Evolutionary conservation across 2,888 invertebrate species (phyloP).

Genomic region (Hyalella azteca): DNA sequence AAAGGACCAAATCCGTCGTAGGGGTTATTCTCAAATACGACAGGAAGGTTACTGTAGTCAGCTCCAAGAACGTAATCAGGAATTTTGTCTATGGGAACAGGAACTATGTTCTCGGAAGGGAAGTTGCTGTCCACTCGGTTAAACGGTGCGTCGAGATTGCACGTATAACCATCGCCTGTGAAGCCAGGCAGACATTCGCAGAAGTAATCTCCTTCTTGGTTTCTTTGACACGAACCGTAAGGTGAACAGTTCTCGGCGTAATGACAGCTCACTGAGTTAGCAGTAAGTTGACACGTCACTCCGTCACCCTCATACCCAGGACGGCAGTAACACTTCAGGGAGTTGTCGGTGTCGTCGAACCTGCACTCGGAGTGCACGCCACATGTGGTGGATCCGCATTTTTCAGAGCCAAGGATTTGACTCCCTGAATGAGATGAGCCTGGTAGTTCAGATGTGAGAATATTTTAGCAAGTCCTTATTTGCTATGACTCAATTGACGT

Average conservation of each 20-base stretch:
- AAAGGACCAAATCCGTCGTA: not conserved
- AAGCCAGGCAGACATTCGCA: slow-evolving; percentile 68
- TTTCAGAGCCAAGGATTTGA: not conserved
- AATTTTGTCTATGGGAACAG: slow-evolving; percentile 8
- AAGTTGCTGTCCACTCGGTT: slow-evolving; percentile 1
- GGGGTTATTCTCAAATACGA: slow-evolving; percentile 9
- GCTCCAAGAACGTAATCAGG: slow-evolving; percentile 22
- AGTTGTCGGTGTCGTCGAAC: slow-evolving; percentile 61
- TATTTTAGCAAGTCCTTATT: too few species aligned
- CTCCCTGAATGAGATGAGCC: not conserved
- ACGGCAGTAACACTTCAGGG: slow-evolving; percentile 69
- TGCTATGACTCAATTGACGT: too few species aligned
- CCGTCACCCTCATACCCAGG: slow-evolving; percentile 78
- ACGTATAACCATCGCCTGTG: slow-evolving; percentile 67
- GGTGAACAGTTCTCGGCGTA: slow-evolving; percentile 69
- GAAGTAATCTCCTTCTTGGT: slow-evolving; percentile 61
- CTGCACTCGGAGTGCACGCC: slow-evolving; percentile 67
- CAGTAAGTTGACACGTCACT: slow-evolving; percentile 63
- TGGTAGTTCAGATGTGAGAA: too few species aligned
- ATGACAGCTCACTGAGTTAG: slow-evolving; percentile 64
- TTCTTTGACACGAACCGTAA: slow-evolving; percentile 65
- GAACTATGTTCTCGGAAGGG: not conserved
- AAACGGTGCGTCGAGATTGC: slow-evolving; percentile 52
- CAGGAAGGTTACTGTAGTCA: slow-evolving; percentile 16
- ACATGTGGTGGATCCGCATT: slow-evolving; percentile 62